Evolutionary conservation across 2,113 vertebrate genomes (phyloP), one percentile per base, ranked within the genome.

Genomic region (Tauraco erythrolophus): DNA sequence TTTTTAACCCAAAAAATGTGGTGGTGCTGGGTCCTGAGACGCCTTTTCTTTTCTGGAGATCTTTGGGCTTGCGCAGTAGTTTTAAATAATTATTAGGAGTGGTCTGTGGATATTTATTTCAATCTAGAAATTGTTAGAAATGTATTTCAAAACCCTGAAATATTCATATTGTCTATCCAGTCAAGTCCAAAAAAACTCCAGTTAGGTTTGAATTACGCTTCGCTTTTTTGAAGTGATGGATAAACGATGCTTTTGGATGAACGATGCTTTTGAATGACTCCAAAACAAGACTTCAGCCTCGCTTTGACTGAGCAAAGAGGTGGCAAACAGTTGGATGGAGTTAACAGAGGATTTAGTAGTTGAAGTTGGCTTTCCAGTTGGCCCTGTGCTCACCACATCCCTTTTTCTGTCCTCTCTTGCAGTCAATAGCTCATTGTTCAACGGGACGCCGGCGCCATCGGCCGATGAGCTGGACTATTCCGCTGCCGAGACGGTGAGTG

Each of bases 391-490:
- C 65, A 89, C 8, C 0, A 19, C 9, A 9, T 43, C 71, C 19
- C 35, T 46, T 70, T 56, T 48, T 69, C 30, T 95, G 56, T 80
- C 33, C 80, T 98, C 78, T 97, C 64, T 97, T 98, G 46, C 98
- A 99, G 99, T 95, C 88, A 99, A 99, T 93, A 98, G 94, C 37
- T 98, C 99, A 2, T 14, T 98, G 17, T 58, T 94, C 33, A 98
- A 95, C 24, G 96, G 98, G 61, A 96, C 98, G 25, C 7, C 62
- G 27, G 95, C 98, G 41, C 86, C 45, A 1, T 80, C 97, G 7
- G 82, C 97, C 1, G 7, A 94, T 46, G 98, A 98, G 98, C 93
- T 94, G 60, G 82, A 94, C 80, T 95, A 98, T 96, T 98, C 97
- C 97, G 98, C 98, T 11, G 11, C 92, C 1, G 98, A 98, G 53